Percentiles rank a stretch among this genome's conserved stretches.
Conservation (phyloP, 2,113 vertebrate genomes). For the Apodemus sylvaticus region DNA sequence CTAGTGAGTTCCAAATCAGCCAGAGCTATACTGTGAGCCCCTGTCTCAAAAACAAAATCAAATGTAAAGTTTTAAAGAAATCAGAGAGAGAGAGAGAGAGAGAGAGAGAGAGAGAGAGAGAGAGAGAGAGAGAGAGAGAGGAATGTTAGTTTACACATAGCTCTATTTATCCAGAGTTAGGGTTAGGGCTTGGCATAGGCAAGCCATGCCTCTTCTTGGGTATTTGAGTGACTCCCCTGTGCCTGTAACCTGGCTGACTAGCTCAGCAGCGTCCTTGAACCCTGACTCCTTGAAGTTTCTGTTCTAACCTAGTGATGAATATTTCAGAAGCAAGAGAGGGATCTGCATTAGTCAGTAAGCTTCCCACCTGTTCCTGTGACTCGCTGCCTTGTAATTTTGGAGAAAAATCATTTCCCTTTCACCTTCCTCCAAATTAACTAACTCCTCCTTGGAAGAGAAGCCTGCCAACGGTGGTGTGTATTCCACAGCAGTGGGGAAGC, state of each 20-base stretch:
- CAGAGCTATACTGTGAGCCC: background rate
- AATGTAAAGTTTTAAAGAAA: background rate
- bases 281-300: background rate
- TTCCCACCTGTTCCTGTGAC: background rate
- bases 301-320: background rate
- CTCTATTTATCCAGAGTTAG: background rate
- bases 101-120: too few relatives aligned
- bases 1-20: background rate
- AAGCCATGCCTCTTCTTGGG: background rate
- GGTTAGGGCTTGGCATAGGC: background rate
- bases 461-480: background rate
- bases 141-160: background rate
- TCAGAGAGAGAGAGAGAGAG: background rate
- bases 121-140: background rate
- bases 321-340: background rate
- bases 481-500: background rate
- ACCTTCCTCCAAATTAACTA: background rate
- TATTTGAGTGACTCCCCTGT: background rate
- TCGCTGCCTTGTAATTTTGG: background rate
- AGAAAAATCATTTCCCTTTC: background rate
- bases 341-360: background rate
- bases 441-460: background rate
- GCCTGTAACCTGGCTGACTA: background rate
- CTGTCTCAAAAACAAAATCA: background rate
- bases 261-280: background rate